Percentiles rank a stretch among this genome's conserved stretches.
phyloP scores from a whole-genome alignment of 2,113 vertebrate genomes.

The Hemiscyllium ocellatum region DNA sequence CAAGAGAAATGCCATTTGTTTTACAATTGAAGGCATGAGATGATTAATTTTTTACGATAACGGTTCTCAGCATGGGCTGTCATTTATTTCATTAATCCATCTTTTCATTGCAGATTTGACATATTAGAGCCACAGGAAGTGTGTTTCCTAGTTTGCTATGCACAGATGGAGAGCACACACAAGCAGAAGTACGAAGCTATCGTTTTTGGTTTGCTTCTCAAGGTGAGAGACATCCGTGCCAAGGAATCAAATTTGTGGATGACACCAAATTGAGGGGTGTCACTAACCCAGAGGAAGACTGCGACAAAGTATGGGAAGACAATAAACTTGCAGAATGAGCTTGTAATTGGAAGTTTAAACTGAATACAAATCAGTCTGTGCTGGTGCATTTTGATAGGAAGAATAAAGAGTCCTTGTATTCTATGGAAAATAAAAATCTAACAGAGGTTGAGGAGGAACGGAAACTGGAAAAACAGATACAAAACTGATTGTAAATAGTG shows the following conservation, averaged over 20 bases:
- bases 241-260: not conserved
- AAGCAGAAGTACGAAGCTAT: not conserved
- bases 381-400: not conserved
- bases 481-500: not conserved
- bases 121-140: not conserved
- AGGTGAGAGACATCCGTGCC: not conserved
- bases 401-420: not conserved
- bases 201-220: not conserved
- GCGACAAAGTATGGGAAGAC: not conserved
- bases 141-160: not conserved
- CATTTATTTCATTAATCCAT: not conserved
- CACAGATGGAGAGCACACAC: not conserved
- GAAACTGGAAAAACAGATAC: not conserved
- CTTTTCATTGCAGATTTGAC: not conserved
- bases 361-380: not conserved
- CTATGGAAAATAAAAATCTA: not conserved
- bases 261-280: not conserved
- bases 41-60: constrained; percentile 15
- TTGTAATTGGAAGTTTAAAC: not conserved
- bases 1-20: not conserved
- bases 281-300: not conserved
- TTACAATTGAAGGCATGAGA: not conserved
- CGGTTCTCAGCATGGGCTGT: not conserved
- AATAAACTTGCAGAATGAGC: not conserved
- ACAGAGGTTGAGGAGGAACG: not conserved